Evolutionary conservation across 2,888 invertebrate species (phyloP).

Genomic region (Pristionchus entomophagus): DNA sequence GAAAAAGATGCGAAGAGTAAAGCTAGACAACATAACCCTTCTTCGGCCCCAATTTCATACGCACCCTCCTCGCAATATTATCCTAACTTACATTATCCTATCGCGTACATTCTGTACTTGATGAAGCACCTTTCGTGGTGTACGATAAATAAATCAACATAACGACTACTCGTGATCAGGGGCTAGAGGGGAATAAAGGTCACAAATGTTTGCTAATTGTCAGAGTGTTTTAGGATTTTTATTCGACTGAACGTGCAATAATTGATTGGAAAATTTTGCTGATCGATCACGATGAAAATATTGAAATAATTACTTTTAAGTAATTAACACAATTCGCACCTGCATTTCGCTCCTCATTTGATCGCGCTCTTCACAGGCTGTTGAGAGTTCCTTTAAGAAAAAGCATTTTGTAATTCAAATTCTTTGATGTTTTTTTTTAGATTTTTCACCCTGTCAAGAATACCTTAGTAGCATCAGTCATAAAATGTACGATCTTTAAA

Average conservation of each 20-base stretch:
- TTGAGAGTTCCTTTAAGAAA: slow-evolving; percentile 26
- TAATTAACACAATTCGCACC: background rate
- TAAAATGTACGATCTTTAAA: no score
- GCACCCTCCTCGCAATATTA: no score
- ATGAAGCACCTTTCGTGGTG: no score
- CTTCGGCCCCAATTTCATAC: no score
- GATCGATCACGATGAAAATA: no score
- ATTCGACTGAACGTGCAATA: background rate
- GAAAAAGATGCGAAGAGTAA: no score
- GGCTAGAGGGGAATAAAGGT: background rate
- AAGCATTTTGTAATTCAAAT: background rate
- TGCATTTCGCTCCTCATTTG: slow-evolving; percentile 46
- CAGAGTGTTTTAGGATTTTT: background rate
- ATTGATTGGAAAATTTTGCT: no score
- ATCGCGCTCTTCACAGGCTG: slow-evolving; percentile 35
- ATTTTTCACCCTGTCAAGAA: no score
- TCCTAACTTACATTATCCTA: background rate
- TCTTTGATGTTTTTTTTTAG: no score
- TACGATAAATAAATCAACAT: background rate
- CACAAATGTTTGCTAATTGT: background rate
- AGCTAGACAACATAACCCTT: background rate
- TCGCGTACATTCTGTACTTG: no score
- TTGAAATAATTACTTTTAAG: background rate
- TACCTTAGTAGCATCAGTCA: no score
- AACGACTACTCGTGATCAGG: slow-evolving; percentile 4